Base-by-base conservation (phyloP, 2,888 invertebrate species). In the Ectobius pallidus region DNA sequence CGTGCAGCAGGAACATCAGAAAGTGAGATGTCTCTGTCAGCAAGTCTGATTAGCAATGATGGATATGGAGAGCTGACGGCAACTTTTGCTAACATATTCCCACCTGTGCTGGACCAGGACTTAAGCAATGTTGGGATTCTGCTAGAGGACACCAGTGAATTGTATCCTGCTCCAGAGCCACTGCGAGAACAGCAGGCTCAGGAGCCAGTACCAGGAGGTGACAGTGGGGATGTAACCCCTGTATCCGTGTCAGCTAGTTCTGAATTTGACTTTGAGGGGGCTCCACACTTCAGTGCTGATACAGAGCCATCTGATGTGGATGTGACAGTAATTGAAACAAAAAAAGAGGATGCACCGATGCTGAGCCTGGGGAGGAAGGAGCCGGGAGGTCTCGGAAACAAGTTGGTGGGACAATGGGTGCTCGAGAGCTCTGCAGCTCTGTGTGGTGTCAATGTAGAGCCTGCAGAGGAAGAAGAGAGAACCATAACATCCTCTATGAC, bases 211-310 rank as follows among this genome's bases (percentile, higher is more conserved):
- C 7, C 55, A 6, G 79, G 77, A 69, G 80, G 78, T 55, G 78
- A 77, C 72, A 89, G 89, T 81, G 90, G 89, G 39, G 89, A 89
- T 79, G 84, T 88, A 75, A 91, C 91, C 22, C 91, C 91, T 76
- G 89, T 90, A 77, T 91, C 91, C 74, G 87, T 87, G 22, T 72
- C 75, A 22, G 74, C 75, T 32, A 86, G 88, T 76, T 86, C 86
- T 62, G 91, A 91, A 81, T 83, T 86, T 73, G 89, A 89, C 77
- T 87, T 89, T 77, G 69, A 68, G 1, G 42, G 44, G 20, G 49
- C 30, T 16, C 44, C 27, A n/a, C 44, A 58, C 14, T 46, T 14
- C 44, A 62, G 32, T 49, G 71, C 42, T 11, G 46, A 70, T 25
- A 39, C 25, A 20, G 70, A 18, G 22, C 3, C 49, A 6, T 63